Conservation (phyloP, 2,797 vertebrate genomes). For the Petrocephalus sullivani region DNA sequence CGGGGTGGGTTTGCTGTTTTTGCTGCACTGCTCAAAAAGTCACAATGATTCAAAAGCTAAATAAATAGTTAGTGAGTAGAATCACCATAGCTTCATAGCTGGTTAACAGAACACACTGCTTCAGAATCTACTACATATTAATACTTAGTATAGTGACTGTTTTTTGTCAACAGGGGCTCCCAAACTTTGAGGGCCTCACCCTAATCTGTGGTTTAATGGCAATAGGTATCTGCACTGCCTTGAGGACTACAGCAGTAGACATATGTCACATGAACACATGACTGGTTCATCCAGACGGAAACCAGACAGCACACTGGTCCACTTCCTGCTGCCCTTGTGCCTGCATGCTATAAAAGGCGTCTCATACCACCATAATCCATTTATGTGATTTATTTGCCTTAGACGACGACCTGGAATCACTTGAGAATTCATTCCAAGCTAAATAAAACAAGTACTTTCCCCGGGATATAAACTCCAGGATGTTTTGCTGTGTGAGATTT, state of each 20-base stretch:
- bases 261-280: neutral
- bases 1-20: neutral
- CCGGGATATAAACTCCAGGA: neutral
- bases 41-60: neutral
- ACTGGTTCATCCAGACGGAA: neutral
- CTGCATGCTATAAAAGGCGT: neutral
- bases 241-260: too few species aligned
- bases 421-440: slow-evolving; percentile 42
- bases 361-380: slow-evolving; percentile 26
- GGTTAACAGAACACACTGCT: neutral
- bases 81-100: neutral
- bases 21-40: neutral
- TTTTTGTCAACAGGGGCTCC: neutral
- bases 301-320: neutral
- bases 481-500: neutral
- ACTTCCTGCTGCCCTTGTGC: neutral
- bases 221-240: neutral
- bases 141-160: neutral
- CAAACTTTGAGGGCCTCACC: neutral
- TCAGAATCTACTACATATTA: neutral
- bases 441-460: slow-evolving; percentile 23
- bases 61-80: neutral
- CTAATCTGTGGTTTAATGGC: neutral
- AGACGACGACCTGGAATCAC: slow-evolving; percentile 48
- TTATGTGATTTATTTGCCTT: slow-evolving; percentile 42